These are phyloP conservation scores for Cynopterus sphinx DNA, from an alignment of 2,797 vertebrate genomes.

Conservation along the genomic window DNA sequence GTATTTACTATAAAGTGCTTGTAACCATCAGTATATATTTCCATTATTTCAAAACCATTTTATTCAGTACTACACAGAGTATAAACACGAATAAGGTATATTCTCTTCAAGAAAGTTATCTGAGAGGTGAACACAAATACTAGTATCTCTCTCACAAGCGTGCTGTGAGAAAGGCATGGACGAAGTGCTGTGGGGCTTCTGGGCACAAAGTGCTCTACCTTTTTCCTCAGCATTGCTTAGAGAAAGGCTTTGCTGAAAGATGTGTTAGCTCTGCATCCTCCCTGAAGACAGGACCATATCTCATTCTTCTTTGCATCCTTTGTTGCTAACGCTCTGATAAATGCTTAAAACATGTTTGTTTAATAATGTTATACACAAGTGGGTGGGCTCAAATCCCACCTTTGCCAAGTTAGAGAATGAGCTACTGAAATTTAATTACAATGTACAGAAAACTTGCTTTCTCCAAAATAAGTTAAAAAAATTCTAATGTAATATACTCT, in stretches of 20 bases:
- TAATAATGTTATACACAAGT: not conserved
- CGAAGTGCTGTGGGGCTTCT: not conserved
- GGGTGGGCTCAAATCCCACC: constrained; percentile 9
- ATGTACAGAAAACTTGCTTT: constrained; percentile 11
- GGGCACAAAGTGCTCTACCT: not conserved
- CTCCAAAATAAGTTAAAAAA: not conserved
- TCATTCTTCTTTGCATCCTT: not conserved
- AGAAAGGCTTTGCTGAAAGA: not conserved
- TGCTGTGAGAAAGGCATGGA: not conserved
- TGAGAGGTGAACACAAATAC: not conserved
- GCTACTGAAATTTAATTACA: not conserved
- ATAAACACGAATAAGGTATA: not conserved
- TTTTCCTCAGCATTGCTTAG: not conserved
- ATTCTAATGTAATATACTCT: not conserved
- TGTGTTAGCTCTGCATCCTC: not conserved
- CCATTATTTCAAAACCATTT: constrained; percentile 41
- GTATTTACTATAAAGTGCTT: not conserved
- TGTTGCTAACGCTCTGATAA: not conserved
- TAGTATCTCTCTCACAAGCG: not conserved
- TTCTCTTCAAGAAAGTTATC: constrained; percentile 9
- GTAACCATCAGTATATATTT: not conserved
- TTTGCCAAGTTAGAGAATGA: constrained; percentile 3
- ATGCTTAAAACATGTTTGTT: not conserved
- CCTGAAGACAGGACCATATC: not conserved
- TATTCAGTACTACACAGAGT: not conserved